phyloP scores from a whole-genome alignment of 92 coral and sea anemone genomes.

The Parazoanthus swiftii region DNA sequence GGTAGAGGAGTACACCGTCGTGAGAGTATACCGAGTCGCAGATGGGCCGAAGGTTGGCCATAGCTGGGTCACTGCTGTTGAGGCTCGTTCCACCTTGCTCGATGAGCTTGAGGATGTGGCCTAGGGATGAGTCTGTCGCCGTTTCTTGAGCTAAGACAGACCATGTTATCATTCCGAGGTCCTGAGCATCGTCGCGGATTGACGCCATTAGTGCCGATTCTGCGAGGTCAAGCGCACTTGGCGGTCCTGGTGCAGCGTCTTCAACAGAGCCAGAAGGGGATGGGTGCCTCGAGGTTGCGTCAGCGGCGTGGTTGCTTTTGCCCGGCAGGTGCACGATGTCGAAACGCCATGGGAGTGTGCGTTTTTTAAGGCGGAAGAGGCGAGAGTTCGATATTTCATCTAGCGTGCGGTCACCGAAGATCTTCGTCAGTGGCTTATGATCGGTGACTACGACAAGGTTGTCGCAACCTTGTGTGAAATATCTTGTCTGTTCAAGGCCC shows the following conservation, averaged over 20 bases:
- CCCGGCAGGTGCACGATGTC: slow-evolving; percentile 48
- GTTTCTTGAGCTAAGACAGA: slow-evolving; percentile 28
- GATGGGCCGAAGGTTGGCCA: not conserved
- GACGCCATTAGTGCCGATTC: slow-evolving; percentile 37
- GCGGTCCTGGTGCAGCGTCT: not conserved
- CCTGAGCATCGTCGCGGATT: not conserved
- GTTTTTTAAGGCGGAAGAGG: slow-evolving; percentile 53
- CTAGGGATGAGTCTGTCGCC: slow-evolving; percentile 4
- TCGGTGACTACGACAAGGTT: slow-evolving; percentile 45
- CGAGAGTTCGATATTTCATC: slow-evolving; percentile 56
- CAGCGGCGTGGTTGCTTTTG: slow-evolving; percentile 50
- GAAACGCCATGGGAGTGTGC: not conserved
- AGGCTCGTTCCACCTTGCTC: not conserved
- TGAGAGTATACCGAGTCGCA: not conserved
- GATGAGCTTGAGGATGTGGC: slow-evolving; percentile 18
- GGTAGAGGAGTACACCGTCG: not conserved
- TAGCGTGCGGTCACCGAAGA: slow-evolving; percentile 56
- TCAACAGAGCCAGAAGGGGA: slow-evolving; percentile 27
- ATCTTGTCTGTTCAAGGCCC: slow-evolving; percentile 58
- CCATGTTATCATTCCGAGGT: slow-evolving; percentile 12
- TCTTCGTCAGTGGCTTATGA: slow-evolving; percentile 57
- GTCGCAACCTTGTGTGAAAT: slow-evolving; percentile 48
- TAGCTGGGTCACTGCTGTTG: slow-evolving; percentile 16
- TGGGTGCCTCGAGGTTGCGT: slow-evolving; percentile 52
- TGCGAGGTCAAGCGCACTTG: not conserved